Evolutionary conservation across 2,797 vertebrate genomes (phyloP).

Genomic region (Trachurus trachurus): DNA sequence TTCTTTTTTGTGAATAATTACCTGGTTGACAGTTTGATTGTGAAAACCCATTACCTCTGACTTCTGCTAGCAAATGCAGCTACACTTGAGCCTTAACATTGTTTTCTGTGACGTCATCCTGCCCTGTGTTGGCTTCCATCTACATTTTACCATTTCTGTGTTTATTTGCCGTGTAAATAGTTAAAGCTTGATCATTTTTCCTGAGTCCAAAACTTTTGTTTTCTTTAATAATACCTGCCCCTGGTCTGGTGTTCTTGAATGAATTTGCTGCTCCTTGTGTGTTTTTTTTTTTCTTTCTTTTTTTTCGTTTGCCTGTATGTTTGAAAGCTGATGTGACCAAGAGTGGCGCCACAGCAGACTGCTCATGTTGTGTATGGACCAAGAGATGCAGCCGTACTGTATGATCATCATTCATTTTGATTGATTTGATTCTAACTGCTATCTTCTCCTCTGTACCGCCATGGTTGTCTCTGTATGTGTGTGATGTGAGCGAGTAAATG

Average conservation of each 20-base stretch:
- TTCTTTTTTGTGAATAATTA: conserved; percentile 59
- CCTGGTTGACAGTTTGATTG: conserved; percentile 85
- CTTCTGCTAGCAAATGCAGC: conserved; percentile 76
- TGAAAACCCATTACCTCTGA: conserved; percentile 86
- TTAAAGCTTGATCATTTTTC: conserved; percentile 70
- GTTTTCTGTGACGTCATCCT: conserved; percentile 74
- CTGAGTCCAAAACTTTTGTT: conserved; percentile 68
- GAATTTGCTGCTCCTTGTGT: conserved; percentile 70
- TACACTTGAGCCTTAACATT: conserved; percentile 77
- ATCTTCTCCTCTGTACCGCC: conserved; percentile 77
- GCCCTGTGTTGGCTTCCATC: conserved; percentile 74
- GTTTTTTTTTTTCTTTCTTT: too few species aligned
- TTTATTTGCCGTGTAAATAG: conserved; percentile 87
- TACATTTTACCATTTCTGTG: conserved; percentile 71
- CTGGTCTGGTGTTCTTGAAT: conserved; percentile 76
- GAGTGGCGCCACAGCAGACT: conserved; percentile 67
- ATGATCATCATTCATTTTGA: conserved; percentile 42
- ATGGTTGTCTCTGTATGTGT: conserved; percentile 76
- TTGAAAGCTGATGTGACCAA: conserved; percentile 59
- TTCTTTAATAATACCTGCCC: conserved; percentile 63
- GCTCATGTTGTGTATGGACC: conserved; percentile 77
- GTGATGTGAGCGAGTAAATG: conserved; percentile 87
- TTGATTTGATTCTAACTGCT: conserved; percentile 58
- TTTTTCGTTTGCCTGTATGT: conserved; percentile 51
- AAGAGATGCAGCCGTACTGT: conserved; percentile 74